Conservation (phyloP, 2,797 vertebrate genomes). For the Orestias chungarensis region DNA sequence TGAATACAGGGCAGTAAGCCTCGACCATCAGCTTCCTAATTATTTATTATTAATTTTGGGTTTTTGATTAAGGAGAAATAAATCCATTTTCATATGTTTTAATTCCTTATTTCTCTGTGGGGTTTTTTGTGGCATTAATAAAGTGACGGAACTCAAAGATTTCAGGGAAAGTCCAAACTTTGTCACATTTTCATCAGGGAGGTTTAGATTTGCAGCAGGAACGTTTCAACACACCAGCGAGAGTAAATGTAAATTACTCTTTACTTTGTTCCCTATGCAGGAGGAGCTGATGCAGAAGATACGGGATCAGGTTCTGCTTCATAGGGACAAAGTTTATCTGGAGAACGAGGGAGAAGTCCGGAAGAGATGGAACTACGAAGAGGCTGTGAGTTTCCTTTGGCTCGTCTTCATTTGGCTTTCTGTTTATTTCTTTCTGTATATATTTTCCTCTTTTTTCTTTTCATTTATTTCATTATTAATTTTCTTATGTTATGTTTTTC, state of each 20-base stretch:
- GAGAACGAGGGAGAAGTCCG: constrained; percentile 84
- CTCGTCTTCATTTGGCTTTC: neutral
- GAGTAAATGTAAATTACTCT: neutral
- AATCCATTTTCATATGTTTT: neutral
- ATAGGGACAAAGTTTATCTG: constrained; percentile 78
- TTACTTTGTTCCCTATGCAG: constrained; percentile 50
- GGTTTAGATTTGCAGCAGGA: neutral
- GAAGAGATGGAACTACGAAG: constrained; percentile 86
- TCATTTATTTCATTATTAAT: neutral
- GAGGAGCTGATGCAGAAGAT: constrained; percentile 82
- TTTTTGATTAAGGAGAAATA: neutral
- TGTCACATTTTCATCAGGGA: neutral
- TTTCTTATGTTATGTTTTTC: neutral
- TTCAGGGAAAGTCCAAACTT: neutral
- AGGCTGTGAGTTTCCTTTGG: constrained; percentile 71
- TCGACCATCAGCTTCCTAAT: neutral
- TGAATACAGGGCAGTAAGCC: neutral
- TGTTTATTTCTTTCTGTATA: neutral
- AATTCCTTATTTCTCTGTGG: neutral
- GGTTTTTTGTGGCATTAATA: neutral
- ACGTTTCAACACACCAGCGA: neutral
- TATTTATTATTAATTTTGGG: no score
- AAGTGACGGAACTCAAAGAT: neutral
- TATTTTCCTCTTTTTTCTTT: neutral
- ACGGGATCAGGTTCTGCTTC: constrained; percentile 77